Conservation (phyloP, 2,797 vertebrate species). For the Champsocephalus gunnari region DNA sequence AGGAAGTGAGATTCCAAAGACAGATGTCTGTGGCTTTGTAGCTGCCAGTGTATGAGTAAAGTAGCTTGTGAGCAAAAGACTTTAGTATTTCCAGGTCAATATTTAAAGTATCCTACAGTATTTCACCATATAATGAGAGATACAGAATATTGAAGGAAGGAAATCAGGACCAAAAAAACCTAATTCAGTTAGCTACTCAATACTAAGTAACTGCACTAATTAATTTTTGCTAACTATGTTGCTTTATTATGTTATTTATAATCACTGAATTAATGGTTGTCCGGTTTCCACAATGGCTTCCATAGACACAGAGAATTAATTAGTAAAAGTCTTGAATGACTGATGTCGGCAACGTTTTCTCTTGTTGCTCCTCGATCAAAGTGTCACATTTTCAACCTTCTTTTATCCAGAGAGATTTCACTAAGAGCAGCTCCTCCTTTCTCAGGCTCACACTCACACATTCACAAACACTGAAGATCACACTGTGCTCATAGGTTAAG, state of each 20-base stretch:
- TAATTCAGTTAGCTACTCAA: neutral
- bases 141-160: neutral
- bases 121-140: neutral
- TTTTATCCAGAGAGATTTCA: neutral
- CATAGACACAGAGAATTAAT: neutral
- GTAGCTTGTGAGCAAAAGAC: no score
- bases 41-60: neutral
- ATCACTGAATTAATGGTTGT: neutral
- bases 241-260: neutral
- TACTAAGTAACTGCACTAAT: neutral
- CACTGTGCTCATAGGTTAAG: neutral
- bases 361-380: no score
- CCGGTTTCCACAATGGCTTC: neutral
- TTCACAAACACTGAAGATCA: neutral
- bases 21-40: neutral
- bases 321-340: no score
- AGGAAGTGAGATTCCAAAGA: constrained; percentile 52
- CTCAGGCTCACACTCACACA: neutral
- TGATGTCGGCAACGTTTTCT: no score
- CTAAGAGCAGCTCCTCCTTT: no score
- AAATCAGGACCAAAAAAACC: neutral
- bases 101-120: neutral
- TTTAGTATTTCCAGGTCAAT: no score
- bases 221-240: neutral
- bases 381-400: neutral